These are phyloP conservation scores for Phrynocephalus guinanensis DNA, from an alignment of 2,797 vertebrate genomes.

Conservation along the genomic window DNA sequence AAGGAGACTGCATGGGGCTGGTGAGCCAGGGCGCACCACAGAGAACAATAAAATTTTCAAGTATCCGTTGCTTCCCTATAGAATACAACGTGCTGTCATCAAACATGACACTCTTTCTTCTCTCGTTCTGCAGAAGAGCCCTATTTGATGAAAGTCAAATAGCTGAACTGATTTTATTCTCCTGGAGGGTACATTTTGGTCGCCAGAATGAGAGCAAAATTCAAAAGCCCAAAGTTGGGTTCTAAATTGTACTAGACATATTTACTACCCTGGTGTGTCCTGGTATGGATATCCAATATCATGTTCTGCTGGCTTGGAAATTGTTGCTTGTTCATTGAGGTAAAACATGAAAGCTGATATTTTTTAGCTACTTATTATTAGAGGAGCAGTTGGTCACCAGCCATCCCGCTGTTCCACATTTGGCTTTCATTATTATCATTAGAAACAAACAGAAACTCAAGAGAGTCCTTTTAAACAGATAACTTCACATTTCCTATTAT, in stretches of 20 bases:
- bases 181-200: background rate
- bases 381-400: conserved; percentile 31
- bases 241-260: background rate
- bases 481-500: conserved; percentile 23
- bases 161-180: background rate
- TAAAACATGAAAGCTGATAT: conserved; percentile 36
- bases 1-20: too few species aligned
- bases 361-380: conserved; percentile 25
- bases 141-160: background rate
- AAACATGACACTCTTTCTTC: background rate
- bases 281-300: background rate
- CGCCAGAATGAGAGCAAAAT: background rate
- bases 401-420: conserved; percentile 6
- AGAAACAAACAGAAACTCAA: conserved; percentile 20
- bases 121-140: background rate
- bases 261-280: background rate
- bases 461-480: conserved; percentile 18
- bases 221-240: background rate
- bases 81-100: background rate
- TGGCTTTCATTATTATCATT: conserved; percentile 32
- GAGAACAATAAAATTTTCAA: too few species aligned
- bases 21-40: too few species aligned
- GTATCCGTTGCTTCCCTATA: too few species aligned
- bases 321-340: background rate
- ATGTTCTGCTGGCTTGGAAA: background rate